Evolutionary conservation across 2,888 invertebrate species (phyloP).

Genomic region (Autographa pulchrina): DNA sequence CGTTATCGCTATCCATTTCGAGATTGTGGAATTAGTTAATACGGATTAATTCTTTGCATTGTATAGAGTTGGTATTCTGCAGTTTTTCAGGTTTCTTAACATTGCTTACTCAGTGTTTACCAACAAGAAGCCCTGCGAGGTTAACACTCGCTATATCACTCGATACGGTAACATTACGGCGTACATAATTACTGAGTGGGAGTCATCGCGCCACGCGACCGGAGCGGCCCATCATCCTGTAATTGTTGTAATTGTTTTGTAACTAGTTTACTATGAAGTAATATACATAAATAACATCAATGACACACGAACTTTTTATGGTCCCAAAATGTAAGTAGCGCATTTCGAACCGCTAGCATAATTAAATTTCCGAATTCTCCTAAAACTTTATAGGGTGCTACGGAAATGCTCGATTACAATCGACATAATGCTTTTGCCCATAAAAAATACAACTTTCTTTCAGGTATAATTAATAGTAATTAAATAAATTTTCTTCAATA

Average conservation of each 20-base stretch:
- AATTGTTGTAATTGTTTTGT: background rate
- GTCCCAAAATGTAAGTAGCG: too few species aligned
- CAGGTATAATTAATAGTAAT: too few species aligned
- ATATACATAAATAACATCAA: background rate
- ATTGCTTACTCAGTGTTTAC: conserved; percentile 2
- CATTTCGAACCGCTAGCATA: too few species aligned
- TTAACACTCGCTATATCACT: conserved; percentile 1
- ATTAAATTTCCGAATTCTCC: too few species aligned
- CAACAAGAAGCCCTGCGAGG: background rate
- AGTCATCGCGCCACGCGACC: background rate
- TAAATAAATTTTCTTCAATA: too few species aligned
- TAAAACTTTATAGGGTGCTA: too few species aligned
- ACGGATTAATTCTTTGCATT: background rate
- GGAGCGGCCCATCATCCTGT: background rate
- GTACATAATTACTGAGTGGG: background rate
- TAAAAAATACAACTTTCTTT: too few species aligned
- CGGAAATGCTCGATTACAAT: too few species aligned
- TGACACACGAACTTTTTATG: background rate
- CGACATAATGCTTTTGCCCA: too few species aligned
- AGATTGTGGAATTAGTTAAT: too few species aligned
- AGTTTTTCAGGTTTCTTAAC: background rate
- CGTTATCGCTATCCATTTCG: too few species aligned
- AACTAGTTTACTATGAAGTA: background rate
- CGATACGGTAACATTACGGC: background rate
- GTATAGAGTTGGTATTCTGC: background rate